Percentiles rank a stretch among this genome's conserved stretches.
Conservation (phyloP, 2,113 vertebrate species). For the Corvus cornix region DNA sequence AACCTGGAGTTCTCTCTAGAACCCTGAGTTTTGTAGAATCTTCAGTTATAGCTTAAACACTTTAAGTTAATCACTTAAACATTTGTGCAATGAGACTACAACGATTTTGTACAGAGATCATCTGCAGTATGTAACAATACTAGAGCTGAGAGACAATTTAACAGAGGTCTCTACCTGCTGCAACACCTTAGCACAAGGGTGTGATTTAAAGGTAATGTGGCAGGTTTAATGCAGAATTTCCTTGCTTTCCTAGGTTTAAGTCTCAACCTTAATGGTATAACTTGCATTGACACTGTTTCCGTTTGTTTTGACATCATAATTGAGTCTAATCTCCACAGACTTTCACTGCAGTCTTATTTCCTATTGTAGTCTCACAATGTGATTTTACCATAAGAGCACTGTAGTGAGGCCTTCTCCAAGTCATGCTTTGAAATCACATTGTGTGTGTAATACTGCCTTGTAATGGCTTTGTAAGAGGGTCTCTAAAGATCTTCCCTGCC, state of each 20-base stretch:
- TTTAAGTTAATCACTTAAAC: constrained; percentile 30
- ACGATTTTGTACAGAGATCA: background rate
- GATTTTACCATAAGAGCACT: constrained; percentile 51
- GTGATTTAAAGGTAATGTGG: constrained; percentile 46
- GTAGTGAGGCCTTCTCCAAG: constrained; percentile 43
- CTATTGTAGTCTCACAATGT: constrained; percentile 53
- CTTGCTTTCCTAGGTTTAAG: constrained; percentile 39
- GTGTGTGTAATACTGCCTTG: background rate
- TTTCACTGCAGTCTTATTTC: constrained; percentile 58
- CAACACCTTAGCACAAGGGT: constrained; percentile 42
- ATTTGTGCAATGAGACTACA: background rate
- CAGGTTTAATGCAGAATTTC: constrained; percentile 14
- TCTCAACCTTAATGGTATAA: constrained; percentile 60
- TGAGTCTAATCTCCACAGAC: constrained; percentile 68
- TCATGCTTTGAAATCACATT: constrained; percentile 53
- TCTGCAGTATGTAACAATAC: background rate
- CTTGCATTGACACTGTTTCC: constrained; percentile 71
- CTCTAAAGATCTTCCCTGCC: constrained; percentile 64
- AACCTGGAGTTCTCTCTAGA: background rate
- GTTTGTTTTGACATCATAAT: constrained; percentile 76
- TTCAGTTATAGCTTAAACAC: constrained; percentile 3
- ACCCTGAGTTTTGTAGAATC: background rate
- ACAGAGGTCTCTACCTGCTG: constrained; percentile 29
- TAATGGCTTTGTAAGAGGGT: constrained; percentile 49
- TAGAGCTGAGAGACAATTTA: constrained; percentile 23